A percentile compares a stretch with the other conserved stretches of the same genome.
phyloP scores from a whole-genome alignment of 2,113 vertebrate genomes.

The Ailuropoda melanoleuca region DNA sequence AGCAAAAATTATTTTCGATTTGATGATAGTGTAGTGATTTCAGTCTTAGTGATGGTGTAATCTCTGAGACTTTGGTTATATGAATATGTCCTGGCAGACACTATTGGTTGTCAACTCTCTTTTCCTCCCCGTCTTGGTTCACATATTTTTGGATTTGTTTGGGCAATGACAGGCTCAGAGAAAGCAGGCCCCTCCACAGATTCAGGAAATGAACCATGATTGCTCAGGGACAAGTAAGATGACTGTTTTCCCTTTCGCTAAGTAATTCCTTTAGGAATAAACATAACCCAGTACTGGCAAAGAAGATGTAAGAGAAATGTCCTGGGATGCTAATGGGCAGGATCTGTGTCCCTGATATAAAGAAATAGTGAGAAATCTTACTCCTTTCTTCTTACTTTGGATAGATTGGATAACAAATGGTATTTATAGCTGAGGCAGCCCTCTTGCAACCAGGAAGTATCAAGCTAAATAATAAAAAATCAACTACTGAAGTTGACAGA shows the following conservation, averaged over 20 bases:
- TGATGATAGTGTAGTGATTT: not conserved
- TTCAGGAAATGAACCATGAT: not conserved
- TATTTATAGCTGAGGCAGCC: not conserved
- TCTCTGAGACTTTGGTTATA: not conserved
- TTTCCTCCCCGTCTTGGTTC: not conserved
- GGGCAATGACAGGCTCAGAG: not conserved
- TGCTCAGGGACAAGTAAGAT: not conserved
- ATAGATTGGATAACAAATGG: not conserved
- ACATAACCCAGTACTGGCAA: not conserved
- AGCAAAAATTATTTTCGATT: not conserved
- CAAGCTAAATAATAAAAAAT: not conserved
- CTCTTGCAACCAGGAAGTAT: not conserved
- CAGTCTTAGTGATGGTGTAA: not conserved
- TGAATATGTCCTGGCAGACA: not conserved
- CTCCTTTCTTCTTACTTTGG: not conserved
- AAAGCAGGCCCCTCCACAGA: not conserved
- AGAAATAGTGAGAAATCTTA: not conserved
- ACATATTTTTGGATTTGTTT: not conserved
- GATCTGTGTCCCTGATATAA: not conserved
- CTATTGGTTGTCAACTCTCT: not conserved
- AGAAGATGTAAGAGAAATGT: not conserved
- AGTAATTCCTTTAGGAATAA: not conserved
- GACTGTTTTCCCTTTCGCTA: not conserved
- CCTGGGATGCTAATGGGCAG: not conserved
- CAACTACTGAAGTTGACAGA: not conserved